Evolutionary conservation across 2,113 vertebrate species (phyloP).

Genomic region (western clawed frog (Xenopus tropicalis)): UCB_Xtro_10.0 CM004443.2:153870501-153871000

Average conservation of each 20-base stretch:
- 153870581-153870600: too few relatives aligned
- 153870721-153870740: neutral
- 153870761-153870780: neutral
- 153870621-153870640: too few relatives aligned
- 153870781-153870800: neutral
- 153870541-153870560: too few relatives aligned
- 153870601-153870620: too few relatives aligned
- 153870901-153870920: conserved; percentile 63
- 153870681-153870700: too few relatives aligned
- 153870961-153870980: conserved; percentile 25
- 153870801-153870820: neutral
- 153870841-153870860: conserved; percentile 67
- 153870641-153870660: too few relatives aligned
- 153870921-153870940: conserved; percentile 68
- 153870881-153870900: conserved; percentile 74
- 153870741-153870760: neutral
- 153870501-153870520: too few relatives aligned
- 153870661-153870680: too few relatives aligned
- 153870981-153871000: too few relatives aligned
- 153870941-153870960: conserved; percentile 65
- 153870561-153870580: too few relatives aligned
- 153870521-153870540: too few relatives aligned
- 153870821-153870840: conserved; percentile 24
- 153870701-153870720: too few relatives aligned
- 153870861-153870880: conserved; percentile 66